Percentiles rank a stretch among this genome's conserved stretches.
These are phyloP conservation scores for Platyura marginata DNA, from an alignment of 1,140 invertebrate species.

Conservation along the genomic window DNA sequence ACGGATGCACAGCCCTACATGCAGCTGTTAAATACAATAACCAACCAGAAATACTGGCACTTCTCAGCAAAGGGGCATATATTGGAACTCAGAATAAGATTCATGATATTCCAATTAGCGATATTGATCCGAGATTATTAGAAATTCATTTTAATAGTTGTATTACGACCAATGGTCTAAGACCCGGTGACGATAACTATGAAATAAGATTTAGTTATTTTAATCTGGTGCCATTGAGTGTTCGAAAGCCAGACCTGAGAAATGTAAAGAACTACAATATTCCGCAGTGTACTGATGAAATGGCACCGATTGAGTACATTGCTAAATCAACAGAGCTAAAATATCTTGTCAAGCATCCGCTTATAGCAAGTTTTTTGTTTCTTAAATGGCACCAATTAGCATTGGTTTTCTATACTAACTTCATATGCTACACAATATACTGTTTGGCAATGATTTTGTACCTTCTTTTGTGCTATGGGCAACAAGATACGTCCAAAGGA, in stretches of 20 bases:
- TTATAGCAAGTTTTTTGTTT: slow-evolving; percentile 59
- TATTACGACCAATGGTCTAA: slow-evolving; percentile 36
- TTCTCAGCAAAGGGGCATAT: slow-evolving; percentile 50
- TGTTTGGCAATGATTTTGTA: slow-evolving; percentile 44
- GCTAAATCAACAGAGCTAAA: slow-evolving; percentile 38
- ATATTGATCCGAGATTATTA: slow-evolving; percentile 42
- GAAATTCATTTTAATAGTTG: slow-evolving; percentile 52
- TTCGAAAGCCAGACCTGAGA: slow-evolving; percentile 16
- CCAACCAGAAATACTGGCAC: slow-evolving; percentile 31
- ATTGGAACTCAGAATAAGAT: slow-evolving; percentile 47
- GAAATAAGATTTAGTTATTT: slow-evolving; percentile 54
- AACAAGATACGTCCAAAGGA: slow-evolving; percentile 12
- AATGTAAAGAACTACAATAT: slow-evolving; percentile 23
- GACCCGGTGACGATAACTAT: slow-evolving; percentile 39
- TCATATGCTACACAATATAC: slow-evolving; percentile 49
- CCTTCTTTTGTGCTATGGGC: slow-evolving; percentile 33
- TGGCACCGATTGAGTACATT: slow-evolving; percentile 41
- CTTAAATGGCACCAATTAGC: slow-evolving; percentile 66
- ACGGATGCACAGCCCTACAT: slow-evolving; percentile 60
- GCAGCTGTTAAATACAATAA: slow-evolving; percentile 56
- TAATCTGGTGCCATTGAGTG: slow-evolving; percentile 34
- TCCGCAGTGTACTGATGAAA: slow-evolving; percentile 38
- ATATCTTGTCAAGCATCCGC: slow-evolving; percentile 52
- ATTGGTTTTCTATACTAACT: slow-evolving; percentile 49
- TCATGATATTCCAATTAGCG: slow-evolving; percentile 42